Percentiles rank a stretch among this genome's conserved stretches.
phyloP scores from a whole-genome alignment of 2,888 invertebrate genomes.

The Oscheius sp. region DNA sequence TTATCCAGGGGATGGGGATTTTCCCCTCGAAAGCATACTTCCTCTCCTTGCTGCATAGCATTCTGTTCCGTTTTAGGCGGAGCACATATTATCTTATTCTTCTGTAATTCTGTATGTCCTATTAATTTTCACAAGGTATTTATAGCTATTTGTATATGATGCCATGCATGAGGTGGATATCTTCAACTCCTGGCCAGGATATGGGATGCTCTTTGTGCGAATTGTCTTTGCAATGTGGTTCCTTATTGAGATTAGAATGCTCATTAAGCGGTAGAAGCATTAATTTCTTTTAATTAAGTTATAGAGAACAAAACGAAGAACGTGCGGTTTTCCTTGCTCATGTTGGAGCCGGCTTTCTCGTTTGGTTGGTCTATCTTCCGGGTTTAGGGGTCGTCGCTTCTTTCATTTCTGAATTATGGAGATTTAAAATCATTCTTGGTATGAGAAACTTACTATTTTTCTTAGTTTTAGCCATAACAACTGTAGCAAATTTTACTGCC shows the following conservation, averaged over 20 bases:
- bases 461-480: slow-evolving; percentile 79
- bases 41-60: slow-evolving; percentile 78
- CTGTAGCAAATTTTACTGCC: slow-evolving; percentile 92
- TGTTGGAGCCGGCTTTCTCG: slow-evolving; percentile 94
- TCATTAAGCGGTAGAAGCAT: slow-evolving; percentile 77
- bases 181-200: slow-evolving; percentile 97
- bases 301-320: slow-evolving; percentile 80
- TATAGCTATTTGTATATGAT: slow-evolving; percentile 91
- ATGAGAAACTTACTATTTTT: slow-evolving; percentile 68
- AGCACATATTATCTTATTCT: slow-evolving; percentile 88
- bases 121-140: not conserved
- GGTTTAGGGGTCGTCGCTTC: slow-evolving; percentile 90
- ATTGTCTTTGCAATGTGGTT: slow-evolving; percentile 90
- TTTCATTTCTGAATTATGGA: slow-evolving; percentile 92
- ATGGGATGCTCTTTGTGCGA: slow-evolving; percentile 87
- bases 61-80: slow-evolving; percentile 90
- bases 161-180: slow-evolving; percentile 90
- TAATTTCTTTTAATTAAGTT: not conserved
- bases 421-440: slow-evolving; percentile 91
- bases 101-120: slow-evolving; percentile 89
- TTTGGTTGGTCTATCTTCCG: slow-evolving; percentile 97
- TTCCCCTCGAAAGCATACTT: slow-evolving; percentile 32
- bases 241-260: slow-evolving; percentile 79
- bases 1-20: slow-evolving; percentile 97
- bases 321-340: slow-evolving; percentile 92